Evolutionary conservation across 2,888 invertebrate species (phyloP).

Genomic region (Drosophila anceps): DNA sequence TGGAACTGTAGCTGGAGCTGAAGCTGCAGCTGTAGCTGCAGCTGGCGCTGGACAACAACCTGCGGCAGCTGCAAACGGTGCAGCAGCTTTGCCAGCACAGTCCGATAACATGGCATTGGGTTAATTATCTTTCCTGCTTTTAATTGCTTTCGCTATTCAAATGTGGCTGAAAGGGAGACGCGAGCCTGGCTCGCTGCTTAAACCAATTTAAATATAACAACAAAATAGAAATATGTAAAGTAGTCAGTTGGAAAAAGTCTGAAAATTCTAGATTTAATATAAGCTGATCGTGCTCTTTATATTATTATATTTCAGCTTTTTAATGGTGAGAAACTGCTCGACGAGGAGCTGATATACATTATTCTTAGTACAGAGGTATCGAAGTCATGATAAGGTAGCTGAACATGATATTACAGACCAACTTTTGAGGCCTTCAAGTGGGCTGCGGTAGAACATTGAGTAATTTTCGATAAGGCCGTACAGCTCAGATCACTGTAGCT

Average conservation of each 20-base stretch:
- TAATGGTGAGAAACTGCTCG: too few relatives aligned
- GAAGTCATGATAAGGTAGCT: too few relatives aligned
- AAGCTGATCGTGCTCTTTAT: too few relatives aligned
- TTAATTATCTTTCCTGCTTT: conserved; percentile 41
- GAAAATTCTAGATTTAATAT: too few relatives aligned
- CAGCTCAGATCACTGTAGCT: too few relatives aligned
- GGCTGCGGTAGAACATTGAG: too few relatives aligned
- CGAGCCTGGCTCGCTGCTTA: background rate
- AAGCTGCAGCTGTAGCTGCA: background rate
- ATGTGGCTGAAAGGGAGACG: background rate
- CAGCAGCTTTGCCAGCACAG: conserved; percentile 1
- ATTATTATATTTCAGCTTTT: too few relatives aligned
- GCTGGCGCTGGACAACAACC: conserved; percentile 36
- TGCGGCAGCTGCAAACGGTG: conserved; percentile 34
- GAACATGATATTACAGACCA: too few relatives aligned
- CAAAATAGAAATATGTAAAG: background rate
- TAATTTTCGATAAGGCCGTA: too few relatives aligned
- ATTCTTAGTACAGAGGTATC: too few relatives aligned
- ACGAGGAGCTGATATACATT: too few relatives aligned
- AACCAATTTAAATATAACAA: background rate
- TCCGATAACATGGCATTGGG: conserved; percentile 35
- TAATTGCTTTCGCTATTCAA: conserved; percentile 16
- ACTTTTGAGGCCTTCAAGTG: too few relatives aligned
- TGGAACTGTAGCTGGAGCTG: conserved; percentile 2
- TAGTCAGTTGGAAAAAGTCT: background rate